These are phyloP conservation scores for Calycopis cecrops DNA, from an alignment of 1,140 invertebrate genomes.

Conservation along the genomic window DNA sequence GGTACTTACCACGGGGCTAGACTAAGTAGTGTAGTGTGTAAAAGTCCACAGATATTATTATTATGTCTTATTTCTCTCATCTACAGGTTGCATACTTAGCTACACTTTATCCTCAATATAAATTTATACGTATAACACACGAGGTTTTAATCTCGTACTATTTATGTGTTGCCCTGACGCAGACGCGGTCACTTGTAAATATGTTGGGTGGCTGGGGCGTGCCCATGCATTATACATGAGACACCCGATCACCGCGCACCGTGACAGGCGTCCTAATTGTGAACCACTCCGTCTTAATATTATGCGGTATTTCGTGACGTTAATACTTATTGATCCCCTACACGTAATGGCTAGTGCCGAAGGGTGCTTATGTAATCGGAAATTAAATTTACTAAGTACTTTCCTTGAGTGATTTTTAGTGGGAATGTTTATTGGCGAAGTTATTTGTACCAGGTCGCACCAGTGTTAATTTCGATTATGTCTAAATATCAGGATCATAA, in stretches of 20 bases:
- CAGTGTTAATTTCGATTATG: too few species aligned
- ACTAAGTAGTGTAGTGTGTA: too few species aligned
- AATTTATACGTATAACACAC: too few species aligned
- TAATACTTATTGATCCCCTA: not conserved
- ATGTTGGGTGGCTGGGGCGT: conserved; percentile 12
- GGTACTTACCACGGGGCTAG: too few species aligned
- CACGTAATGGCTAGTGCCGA: not conserved
- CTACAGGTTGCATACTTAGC: too few species aligned
- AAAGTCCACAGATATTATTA: too few species aligned
- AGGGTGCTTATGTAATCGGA: conserved; percentile 1
- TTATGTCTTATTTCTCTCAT: too few species aligned
- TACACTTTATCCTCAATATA: too few species aligned
- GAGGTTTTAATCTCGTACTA: not conserved
- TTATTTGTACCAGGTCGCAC: too few species aligned
- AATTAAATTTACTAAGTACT: not conserved
- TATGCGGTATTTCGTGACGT: conserved; percentile 13
- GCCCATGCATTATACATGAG: conserved; percentile 18
- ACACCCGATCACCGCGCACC: conserved; percentile 6
- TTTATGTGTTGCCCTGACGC: not conserved
- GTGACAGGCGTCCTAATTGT: conserved; percentile 16
- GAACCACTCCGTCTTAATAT: conserved; percentile 17
- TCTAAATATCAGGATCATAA: too few species aligned
- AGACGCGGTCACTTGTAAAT: conserved; percentile 16
- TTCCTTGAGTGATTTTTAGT: too few species aligned
- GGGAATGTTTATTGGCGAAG: too few species aligned